phyloP scores from a whole-genome alignment of 2,797 vertebrate genomes.

The Pachyuromys duprasi region DNA sequence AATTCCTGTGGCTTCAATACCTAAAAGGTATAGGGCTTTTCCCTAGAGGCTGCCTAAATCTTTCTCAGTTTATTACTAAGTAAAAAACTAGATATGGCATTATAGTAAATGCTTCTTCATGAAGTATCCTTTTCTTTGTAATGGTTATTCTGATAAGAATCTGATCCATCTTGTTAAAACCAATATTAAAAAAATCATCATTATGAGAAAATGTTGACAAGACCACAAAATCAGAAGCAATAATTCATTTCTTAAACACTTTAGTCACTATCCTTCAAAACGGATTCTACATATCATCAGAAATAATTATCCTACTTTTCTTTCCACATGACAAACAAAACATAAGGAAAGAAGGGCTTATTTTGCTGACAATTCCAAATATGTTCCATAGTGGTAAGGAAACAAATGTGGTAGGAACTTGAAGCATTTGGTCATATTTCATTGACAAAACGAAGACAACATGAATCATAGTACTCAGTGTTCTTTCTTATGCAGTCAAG shows the following conservation, averaged over 20 bases:
- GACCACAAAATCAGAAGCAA: conserved; percentile 39
- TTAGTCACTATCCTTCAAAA: background rate
- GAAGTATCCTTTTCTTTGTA: no score
- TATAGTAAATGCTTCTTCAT: conserved; percentile 3
- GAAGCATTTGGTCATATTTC: background rate
- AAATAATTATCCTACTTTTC: background rate
- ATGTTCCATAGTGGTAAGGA: background rate
- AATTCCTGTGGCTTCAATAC: background rate
- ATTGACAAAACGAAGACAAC: background rate
- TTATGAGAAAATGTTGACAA: conserved; percentile 43
- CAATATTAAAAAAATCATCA: background rate
- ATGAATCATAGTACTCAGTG: background rate
- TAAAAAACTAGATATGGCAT: conserved; percentile 41
- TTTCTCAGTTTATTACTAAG: conserved; percentile 38
- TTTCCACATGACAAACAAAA: background rate
- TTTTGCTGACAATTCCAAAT: background rate
- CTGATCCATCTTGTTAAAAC: conserved; percentile 27
- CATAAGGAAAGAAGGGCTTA: background rate
- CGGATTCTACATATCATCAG: background rate
- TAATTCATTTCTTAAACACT: background rate
- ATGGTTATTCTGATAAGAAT: conserved; percentile 55
- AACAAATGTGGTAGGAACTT: background rate
- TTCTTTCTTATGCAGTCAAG: background rate
- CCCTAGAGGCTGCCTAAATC: background rate
- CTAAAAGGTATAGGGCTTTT: background rate